Base-by-base conservation (phyloP, 2,888 invertebrate species). In the Habroteleia sp. region DNA sequence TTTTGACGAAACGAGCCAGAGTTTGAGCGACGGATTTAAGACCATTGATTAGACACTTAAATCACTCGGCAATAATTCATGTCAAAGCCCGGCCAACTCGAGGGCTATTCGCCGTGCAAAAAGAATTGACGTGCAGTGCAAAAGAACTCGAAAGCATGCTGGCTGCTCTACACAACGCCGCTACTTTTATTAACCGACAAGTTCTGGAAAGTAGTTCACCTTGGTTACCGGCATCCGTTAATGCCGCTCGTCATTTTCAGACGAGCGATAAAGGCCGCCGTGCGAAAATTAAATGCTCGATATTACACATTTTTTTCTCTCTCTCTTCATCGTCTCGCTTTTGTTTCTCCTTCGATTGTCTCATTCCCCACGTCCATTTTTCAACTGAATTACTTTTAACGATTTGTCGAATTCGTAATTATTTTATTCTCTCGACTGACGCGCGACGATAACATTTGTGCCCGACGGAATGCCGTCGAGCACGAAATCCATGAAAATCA, bases 1-100 rank as follows among this genome's bases (percentile, higher is more conserved):
- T 50, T 41, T 50, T 50, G 23, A 20, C 16, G 10, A 7, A 16
- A 7, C 35, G 33, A 37, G 5, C 27, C 0, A 50, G 52, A 52
- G 65, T 54, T 35, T 11, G 50, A 42, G 20, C 65, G 33, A 44
- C 65, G 14, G 39, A 68, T 31, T 58, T 42, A 41, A 62, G 60
- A 20, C 44, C 72, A 72, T 56, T 63, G 72, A 72, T 63, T 63
- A 50, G 72, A 54, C 60, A 46, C 60, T 69, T 69, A 46, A 62
- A 69, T 52, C 44, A 31, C 44, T 37, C 46, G 69, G 62, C 29
- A 62, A 69, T 60, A 63, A 62, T 71, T 62, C 62, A 56, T 16
- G 63, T 63, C 62, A 58, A 58, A 63, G 33, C 17, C 37, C 27
- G 33, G 16, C 11, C 37, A 11, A 25, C 58, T 44, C 42, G 23